Evolutionary conservation across 2,888 invertebrate species (phyloP).

Genomic region (Spodoptera picta): DNA sequence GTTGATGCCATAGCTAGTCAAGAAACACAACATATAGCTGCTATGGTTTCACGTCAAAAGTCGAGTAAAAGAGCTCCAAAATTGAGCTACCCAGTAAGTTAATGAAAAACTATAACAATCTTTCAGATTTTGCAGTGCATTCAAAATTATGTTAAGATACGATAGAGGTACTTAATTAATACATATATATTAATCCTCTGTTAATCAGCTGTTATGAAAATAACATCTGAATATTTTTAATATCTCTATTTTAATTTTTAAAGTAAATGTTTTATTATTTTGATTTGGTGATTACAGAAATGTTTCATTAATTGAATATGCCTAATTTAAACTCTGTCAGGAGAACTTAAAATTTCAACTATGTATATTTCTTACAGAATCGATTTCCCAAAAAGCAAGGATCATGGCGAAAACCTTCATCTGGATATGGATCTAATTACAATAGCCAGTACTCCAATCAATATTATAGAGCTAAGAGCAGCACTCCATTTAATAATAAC

Average conservation of each 20-base stretch:
- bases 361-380: conserved; percentile 64
- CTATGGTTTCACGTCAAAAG: conserved; percentile 85
- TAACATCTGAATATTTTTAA: no score
- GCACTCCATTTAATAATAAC: conserved; percentile 72
- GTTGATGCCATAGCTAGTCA: conserved; percentile 89
- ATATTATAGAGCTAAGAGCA: conserved; percentile 75
- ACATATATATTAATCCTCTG: no score
- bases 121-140: no score
- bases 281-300: no score
- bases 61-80: conserved; percentile 77
- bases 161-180: no score
- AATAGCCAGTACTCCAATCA: conserved; percentile 80
- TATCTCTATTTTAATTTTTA: not conserved
- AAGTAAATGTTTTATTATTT: no score
- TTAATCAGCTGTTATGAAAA: no score
- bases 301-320: no score
- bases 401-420: conserved; percentile 81
- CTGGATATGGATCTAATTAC: conserved; percentile 73
- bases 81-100: conserved; percentile 74
- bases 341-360: no score
- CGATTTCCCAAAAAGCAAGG: conserved; percentile 83
- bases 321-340: no score
- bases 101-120: conserved; percentile 6
- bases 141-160: no score
- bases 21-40: conserved; percentile 89